phyloP scores from a whole-genome alignment of 2,797 vertebrate species.

The Anguilla pacifica region DNA sequence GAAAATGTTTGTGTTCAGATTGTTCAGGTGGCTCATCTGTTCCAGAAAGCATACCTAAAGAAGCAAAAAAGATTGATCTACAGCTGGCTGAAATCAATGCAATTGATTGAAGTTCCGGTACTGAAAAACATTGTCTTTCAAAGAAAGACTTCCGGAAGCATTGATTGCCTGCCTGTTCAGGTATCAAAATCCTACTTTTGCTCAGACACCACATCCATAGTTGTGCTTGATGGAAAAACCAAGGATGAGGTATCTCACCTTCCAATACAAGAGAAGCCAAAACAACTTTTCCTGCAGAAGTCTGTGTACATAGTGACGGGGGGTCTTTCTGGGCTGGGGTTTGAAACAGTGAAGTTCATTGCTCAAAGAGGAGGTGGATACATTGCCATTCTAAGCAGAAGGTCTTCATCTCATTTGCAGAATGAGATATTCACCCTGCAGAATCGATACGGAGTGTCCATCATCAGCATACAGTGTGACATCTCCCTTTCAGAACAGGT shows the following conservation, averaged over 20 bases:
- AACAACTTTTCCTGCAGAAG: constrained; percentile 67
- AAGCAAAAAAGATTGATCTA: constrained; percentile 58
- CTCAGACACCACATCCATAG: constrained; percentile 62
- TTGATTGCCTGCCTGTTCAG: constrained; percentile 31
- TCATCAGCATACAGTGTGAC: constrained; percentile 73
- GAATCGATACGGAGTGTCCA: constrained; percentile 59
- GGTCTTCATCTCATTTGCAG: constrained; percentile 66
- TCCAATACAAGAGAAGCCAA: constrained; percentile 55
- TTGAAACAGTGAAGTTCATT: constrained; percentile 86
- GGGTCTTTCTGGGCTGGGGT: constrained; percentile 83
- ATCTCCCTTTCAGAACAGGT: constrained; percentile 64
- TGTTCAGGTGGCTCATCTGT: constrained; percentile 66
- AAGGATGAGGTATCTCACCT: constrained; percentile 61
- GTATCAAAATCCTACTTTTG: constrained; percentile 68
- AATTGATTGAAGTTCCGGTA: constrained; percentile 52
- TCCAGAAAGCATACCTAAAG: constrained; percentile 74
- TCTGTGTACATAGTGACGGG: constrained; percentile 79
- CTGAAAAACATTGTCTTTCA: constrained; percentile 69
- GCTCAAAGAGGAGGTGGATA: constrained; percentile 71
- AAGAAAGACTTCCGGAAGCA: constrained; percentile 44
- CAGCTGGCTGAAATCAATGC: constrained; percentile 72
- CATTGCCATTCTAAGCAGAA: constrained; percentile 78
- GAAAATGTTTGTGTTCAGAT: constrained; percentile 68
- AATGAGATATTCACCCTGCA: constrained; percentile 66
- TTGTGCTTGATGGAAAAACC: constrained; percentile 55